Conservation (phyloP, 1,140 invertebrate genomes). For the Musca vetustissima region DNA sequence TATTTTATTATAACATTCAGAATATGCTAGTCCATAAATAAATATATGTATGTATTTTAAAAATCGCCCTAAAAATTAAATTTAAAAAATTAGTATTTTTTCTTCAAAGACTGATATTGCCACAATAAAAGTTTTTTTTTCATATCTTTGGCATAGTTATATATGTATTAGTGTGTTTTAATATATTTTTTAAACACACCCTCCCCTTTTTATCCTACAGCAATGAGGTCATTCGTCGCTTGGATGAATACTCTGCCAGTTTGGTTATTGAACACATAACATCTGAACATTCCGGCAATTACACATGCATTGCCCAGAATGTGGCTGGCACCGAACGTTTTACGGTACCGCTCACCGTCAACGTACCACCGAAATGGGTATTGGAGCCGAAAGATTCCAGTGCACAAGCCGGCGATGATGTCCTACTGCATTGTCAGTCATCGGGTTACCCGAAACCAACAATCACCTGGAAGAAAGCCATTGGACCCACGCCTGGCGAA, state of each 20-base stretch:
- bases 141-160: neutral
- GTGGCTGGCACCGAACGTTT: slow-evolving; percentile 76
- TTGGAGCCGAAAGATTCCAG: slow-evolving; percentile 84
- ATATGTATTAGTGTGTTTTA: no score
- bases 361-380: slow-evolving; percentile 89
- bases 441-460: slow-evolving; percentile 85
- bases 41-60: no score
- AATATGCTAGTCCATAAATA: no score
- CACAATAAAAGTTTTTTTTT: no score
- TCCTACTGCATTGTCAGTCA: slow-evolving; percentile 86
- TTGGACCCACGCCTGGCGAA: slow-evolving; percentile 79
- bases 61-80: no score
- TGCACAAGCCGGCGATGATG: slow-evolving; percentile 80
- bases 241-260: slow-evolving; percentile 86
- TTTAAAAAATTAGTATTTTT: no score
- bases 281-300: slow-evolving; percentile 82
- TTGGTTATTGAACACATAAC: slow-evolving; percentile 85
- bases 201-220: slow-evolving; percentile 30
- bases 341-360: slow-evolving; percentile 76
- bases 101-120: no score
- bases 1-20: no score
- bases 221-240: slow-evolving; percentile 61
- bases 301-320: slow-evolving; percentile 85
- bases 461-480: slow-evolving; percentile 85
- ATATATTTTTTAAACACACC: no score